phyloP scores from a whole-genome alignment of 2,113 vertebrate species.

The Lepisosteus oculatus region DNA sequence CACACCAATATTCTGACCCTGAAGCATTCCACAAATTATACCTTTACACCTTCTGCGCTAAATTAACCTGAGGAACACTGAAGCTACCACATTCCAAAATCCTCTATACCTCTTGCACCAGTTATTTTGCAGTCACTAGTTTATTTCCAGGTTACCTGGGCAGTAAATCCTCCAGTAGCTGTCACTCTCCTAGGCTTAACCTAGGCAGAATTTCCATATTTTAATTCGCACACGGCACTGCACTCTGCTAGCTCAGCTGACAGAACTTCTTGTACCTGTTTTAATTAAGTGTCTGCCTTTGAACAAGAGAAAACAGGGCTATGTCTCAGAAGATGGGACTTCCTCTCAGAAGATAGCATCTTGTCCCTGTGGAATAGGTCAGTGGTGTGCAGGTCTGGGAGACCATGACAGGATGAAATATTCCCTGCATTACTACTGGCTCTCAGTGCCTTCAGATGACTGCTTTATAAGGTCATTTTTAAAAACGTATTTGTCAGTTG shows the following conservation, averaged over 20 bases:
- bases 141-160: neutral
- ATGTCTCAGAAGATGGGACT: slow-evolving; percentile 20
- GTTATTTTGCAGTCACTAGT: neutral
- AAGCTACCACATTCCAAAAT: neutral
- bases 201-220: slow-evolving; percentile 13
- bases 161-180: neutral
- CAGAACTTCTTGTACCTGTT: slow-evolving; percentile 34
- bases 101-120: neutral
- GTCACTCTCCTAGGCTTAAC: neutral
- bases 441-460: slow-evolving; percentile 40
- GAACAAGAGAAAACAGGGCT: neutral
- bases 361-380: slow-evolving; percentile 15
- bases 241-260: slow-evolving; percentile 26
- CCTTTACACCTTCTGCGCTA: too few relatives aligned
- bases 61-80: too few relatives aligned
- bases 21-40: too few relatives aligned
- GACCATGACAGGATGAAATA: slow-evolving; percentile 42
- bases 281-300: neutral
- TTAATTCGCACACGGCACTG: slow-evolving; percentile 10
- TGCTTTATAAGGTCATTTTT: slow-evolving; percentile 32
- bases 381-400: slow-evolving; percentile 26
- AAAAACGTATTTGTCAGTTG: slow-evolving; percentile 32
- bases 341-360: slow-evolving; percentile 10
- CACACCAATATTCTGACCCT: too few relatives aligned
- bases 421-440: slow-evolving; percentile 25